These are phyloP conservation scores for Agrochola circellaris DNA, from an alignment of 2,888 invertebrate species.

Conservation along the genomic window DNA sequence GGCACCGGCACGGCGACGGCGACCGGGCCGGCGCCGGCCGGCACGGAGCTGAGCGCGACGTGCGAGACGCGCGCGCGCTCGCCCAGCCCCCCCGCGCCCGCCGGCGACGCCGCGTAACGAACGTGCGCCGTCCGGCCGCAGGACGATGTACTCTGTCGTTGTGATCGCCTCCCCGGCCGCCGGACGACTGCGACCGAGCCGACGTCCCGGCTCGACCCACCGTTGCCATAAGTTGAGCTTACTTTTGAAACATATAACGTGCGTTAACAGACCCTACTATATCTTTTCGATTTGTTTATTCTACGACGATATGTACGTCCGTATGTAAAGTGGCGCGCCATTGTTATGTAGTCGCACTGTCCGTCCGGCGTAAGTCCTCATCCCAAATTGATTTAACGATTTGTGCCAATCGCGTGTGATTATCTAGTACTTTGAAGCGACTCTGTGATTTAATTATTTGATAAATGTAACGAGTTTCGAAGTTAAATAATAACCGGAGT, in stretches of 20 bases:
- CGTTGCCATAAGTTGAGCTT: conserved; percentile 55
- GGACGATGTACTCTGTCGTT: conserved; percentile 45
- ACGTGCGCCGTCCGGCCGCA: conserved; percentile 43
- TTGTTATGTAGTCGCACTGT: conserved; percentile 50
- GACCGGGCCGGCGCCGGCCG: conserved; percentile 17
- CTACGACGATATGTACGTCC: conserved; percentile 41
- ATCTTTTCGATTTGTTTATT: conserved; percentile 52
- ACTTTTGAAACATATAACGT: conserved; percentile 42
- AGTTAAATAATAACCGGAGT: conserved; percentile 63
- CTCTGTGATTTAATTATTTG: conserved; percentile 74
- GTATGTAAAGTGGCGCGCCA: conserved; percentile 46
- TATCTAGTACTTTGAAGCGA: conserved; percentile 69
- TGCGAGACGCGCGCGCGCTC: conserved; percentile 42
- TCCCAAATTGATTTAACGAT: conserved; percentile 61
- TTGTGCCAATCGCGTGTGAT: conserved; percentile 74
- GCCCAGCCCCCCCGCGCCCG: conserved; percentile 9
- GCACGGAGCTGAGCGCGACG: conserved; percentile 37
- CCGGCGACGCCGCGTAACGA: conserved; percentile 56
- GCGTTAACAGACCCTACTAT: conserved; percentile 46
- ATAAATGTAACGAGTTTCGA: conserved; percentile 63
- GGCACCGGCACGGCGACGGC: conserved; percentile 58
- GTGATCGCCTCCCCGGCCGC: conserved; percentile 25
- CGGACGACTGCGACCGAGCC: conserved; percentile 34
- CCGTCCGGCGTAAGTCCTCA: conserved; percentile 59
- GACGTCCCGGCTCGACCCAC: conserved; percentile 19